Percentiles rank a stretch among this genome's conserved stretches.
Evolutionary conservation across 2,113 vertebrate genomes (phyloP).

Genomic region (Donacobius atricapilla): DNA sequence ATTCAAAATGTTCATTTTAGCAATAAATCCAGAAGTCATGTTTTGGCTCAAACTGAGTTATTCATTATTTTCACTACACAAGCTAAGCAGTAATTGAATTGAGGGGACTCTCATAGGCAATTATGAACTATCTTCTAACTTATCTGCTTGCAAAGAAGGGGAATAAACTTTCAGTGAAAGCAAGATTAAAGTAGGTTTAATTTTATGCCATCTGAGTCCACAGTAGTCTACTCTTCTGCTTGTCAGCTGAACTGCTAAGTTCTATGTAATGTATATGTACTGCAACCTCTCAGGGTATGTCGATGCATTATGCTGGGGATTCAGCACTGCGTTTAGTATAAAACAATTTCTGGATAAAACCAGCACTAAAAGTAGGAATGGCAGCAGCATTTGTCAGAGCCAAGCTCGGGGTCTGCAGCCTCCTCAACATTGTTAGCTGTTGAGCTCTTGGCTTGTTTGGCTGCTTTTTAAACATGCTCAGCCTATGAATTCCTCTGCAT

Average conservation of each 20-base stretch:
- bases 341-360: not conserved
- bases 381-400: not conserved
- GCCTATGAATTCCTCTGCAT: not conserved
- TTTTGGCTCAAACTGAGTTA: not conserved
- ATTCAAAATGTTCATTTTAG: not conserved
- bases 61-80: not conserved
- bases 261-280: not conserved
- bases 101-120: not conserved
- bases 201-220: not conserved
- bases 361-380: not conserved
- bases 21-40: not conserved
- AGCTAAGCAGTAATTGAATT: not conserved
- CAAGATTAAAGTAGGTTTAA: constrained; percentile 3
- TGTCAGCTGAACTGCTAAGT: not conserved
- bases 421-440: not conserved
- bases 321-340: not conserved
- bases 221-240: not conserved
- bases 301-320: not conserved
- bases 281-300: not conserved
- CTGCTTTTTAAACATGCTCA: constrained; percentile 1
- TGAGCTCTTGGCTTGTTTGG: not conserved
- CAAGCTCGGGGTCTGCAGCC: not conserved
- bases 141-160: not conserved
- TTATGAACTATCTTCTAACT: not conserved
- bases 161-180: constrained; percentile 10